Conservation (phyloP, 2,797 vertebrate genomes). For the Cottoperca gobio region DNA sequence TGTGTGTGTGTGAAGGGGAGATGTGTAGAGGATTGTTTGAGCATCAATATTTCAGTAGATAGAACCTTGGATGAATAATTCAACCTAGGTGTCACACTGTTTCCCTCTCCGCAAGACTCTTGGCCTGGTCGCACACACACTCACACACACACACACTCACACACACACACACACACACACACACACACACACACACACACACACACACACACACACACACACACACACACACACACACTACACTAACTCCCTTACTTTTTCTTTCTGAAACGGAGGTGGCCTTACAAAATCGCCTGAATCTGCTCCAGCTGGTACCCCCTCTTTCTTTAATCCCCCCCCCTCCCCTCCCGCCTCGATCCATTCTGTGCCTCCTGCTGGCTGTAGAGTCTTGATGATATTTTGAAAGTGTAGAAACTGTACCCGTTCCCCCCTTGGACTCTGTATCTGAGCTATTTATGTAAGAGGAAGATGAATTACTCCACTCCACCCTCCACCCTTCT, state of each 20-base stretch:
- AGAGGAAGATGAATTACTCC: slow-evolving; percentile 74
- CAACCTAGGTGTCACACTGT: slow-evolving; percentile 57
- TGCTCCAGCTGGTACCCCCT: slow-evolving; percentile 50
- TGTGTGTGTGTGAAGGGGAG: slow-evolving; percentile 25
- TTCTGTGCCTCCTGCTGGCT: slow-evolving; percentile 31
- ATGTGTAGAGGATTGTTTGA: slow-evolving; percentile 53
- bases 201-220: slow-evolving; percentile 21
- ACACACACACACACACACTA: slow-evolving; percentile 15
- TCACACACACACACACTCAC: slow-evolving; percentile 10
- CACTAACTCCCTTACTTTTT: slow-evolving; percentile 16
- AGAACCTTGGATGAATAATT: slow-evolving; percentile 78
- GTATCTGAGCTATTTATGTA: slow-evolving; percentile 69
- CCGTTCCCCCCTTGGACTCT: slow-evolving; percentile 50
- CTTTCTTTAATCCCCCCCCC: slow-evolving; percentile 28
- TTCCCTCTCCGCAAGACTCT: slow-evolving; percentile 48
- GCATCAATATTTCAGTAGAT: slow-evolving; percentile 78
- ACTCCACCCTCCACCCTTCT: slow-evolving; percentile 24
- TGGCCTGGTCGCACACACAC: slow-evolving; percentile 33
- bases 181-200: slow-evolving; percentile 12
- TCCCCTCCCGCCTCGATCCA: slow-evolving; percentile 17
- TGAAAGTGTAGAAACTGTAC: slow-evolving; percentile 41
- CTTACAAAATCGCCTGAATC: slow-evolving; percentile 48
- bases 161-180: background rate
- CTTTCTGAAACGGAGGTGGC: slow-evolving; percentile 40
- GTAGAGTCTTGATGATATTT: slow-evolving; percentile 18